Evolutionary conservation across 2,888 invertebrate species (phyloP), one percentile per base, ranked within the genome.

Genomic region (Andrena haemorrhoa): DNA sequence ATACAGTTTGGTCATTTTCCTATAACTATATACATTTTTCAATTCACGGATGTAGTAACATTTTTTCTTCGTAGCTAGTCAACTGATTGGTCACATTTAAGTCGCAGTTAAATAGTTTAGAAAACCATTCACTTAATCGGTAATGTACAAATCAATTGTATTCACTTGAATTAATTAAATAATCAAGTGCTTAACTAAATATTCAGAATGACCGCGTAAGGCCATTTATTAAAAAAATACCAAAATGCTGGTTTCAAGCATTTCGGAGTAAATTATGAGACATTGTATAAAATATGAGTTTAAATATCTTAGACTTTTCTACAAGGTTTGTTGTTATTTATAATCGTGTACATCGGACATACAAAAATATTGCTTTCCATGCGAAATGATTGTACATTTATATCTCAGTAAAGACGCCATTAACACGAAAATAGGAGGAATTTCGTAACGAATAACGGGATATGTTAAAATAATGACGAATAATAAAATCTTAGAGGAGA

Each of bases 1-100:
- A 72, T 66, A 79, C 41, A 60, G 33, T 47, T 78, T 80, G 80
- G 72, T 80, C 80, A n/a, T 56, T 72, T 63, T 53, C 80, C 66
- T 80, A 80, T 66, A 68, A 47, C 35, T 80, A 72, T 61, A 1
- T 65, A 65, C 71, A 65, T 33, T 33, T 23, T n/a, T 23, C 26
- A 3, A n/a, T 64, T 35, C 47, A 60, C 10, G 29, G 35, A 75
- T 35, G 41, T 20, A 71, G 35, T 61, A 61, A 26, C 35, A 49
- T 12, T 8, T 51, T 20, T 20, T 49, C 29, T 12, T 12, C 49
- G 10, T 53, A 41, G 23, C 61, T 60, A 71, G 10, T 20, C 47
- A 49, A 60, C 51, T 65, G 49, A 65, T 16, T 12, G 41, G 58
- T 77, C 63, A 12, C 29, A 53, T 78, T 61, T 65, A 23, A 41